Evolutionary conservation across 2,888 invertebrate species (phyloP), one percentile per base, ranked within the genome.

Genomic region (Erebia aethiops): DNA sequence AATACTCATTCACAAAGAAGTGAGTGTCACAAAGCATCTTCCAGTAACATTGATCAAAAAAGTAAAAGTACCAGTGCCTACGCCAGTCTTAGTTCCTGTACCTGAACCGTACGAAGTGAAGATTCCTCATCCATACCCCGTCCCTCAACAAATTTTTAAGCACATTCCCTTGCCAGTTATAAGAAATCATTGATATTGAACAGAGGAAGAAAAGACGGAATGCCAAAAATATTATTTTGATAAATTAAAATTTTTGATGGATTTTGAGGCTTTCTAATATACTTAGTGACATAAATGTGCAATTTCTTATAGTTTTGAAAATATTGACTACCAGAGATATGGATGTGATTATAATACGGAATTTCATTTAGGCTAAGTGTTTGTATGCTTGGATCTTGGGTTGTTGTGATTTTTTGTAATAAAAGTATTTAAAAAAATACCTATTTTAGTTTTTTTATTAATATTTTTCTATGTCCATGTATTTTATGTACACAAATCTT

Each of bases 71-170:
- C 77, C 82, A 57, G 79, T 81, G 11, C 80, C 80, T 2, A 76
- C 79, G 0, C 82, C 84, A 14, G 76, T 77, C 41, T 71, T 79
- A 41, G 80, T 92, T 77, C 79, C 90, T 75, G 74, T 87, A 78
- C 83, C 88, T 14, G 77, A 82, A 46, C 81, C 81, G 0, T 77
- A 79, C 14, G 81, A 81, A 72, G 80, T 83, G 0, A 82, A 81
- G 54, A 77, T 80, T 14, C 82, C 84, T 10, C 80, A 82, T 61
- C 81, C 82, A 2, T 83, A 83, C 63, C 78, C 82, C 0, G 81
- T 84, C 26, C 87, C 87, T 11, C 26, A 82, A 52, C 81, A 87
- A 69, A 75, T 83, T 46, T 51, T 81, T 4, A 84, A 78, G 71
- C 79, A 80, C 13, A 71, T 85, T 56, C 79, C 83, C 35, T 67